Evolutionary conservation across 2,113 vertebrate species (phyloP), one percentile per base, ranked within the genome.

Genomic region (Epinephelus moara): DNA sequence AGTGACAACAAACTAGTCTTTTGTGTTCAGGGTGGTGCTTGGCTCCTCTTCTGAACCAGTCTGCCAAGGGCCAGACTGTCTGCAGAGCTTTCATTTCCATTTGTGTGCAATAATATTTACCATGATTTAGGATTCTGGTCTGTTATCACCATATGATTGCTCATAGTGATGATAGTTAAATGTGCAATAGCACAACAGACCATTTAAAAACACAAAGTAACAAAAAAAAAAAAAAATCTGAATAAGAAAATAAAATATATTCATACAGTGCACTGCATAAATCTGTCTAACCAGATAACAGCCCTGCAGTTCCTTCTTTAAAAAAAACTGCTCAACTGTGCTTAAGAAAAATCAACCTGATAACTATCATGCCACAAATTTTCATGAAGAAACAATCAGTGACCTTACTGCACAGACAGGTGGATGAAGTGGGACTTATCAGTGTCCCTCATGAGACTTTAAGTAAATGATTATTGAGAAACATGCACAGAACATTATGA

Each of bases 71-170:
- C 42, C 56, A 37, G 19, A n/a, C n/a, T 49, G 56, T 63, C 63
- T 66, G 62, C 64, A 70, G 53, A 64, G 69, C 59, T 74, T 78
- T 75, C 12, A 60, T 53, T 75, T 67, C 11, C 45, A 69, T 47
- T 66, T 75, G 42, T 60, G 50, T 62, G 59, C 25, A 76, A 77
- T 63, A 21, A 56, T 21, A 63, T 1, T 57, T n/a, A 82, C 4
- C 14, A 37, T 17, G 2, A 40, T 42, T 25, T 52, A 18, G 52
- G 15, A 59, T 4, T 37, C 6, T 37, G 9, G 42, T 45, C 7
- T 52, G 42, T 53, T 4, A 59, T 42, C 0, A 60, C 40, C 8
- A 18, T 33, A 47, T 4, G 4, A 42, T 2, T 27, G 25, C 21
- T 9, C 10, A 56, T 33, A 30, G 5, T 50, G 19, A 37, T 57